Evolutionary conservation across 2,888 invertebrate species (phyloP).

Genomic region (Calliscelio sp.): DNA sequence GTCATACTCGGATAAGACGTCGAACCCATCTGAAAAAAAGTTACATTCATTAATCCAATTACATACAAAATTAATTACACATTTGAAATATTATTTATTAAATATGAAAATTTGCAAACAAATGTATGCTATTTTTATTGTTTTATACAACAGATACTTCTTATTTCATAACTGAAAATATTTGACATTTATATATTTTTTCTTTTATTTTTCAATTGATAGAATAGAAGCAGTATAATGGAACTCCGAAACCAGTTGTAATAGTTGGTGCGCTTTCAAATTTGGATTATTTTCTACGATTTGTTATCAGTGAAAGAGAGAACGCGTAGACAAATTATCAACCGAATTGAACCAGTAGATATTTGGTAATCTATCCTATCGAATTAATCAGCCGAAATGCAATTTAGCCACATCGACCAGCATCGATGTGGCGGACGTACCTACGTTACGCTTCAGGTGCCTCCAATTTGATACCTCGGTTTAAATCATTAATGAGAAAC

Average conservation of each 20-base stretch:
- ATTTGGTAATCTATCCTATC: conserved; percentile 84
- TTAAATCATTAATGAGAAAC: conserved; percentile 83
- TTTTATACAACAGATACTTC: too few species aligned
- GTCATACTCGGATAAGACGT: conserved; percentile 97
- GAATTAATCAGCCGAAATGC: conserved; percentile 84
- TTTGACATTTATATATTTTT: too few species aligned
- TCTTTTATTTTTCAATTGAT: too few species aligned
- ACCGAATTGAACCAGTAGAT: conserved; percentile 83
- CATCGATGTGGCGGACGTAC: conserved; percentile 79
- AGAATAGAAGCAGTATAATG: too few species aligned
- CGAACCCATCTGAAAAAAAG: conserved; percentile 93
- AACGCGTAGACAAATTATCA: conserved; percentile 79
- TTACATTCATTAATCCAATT: too few species aligned
- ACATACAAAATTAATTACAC: too few species aligned
- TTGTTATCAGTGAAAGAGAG: conserved; percentile 41
- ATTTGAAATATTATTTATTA: too few species aligned
- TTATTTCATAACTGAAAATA: too few species aligned
- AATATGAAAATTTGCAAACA: too few species aligned
- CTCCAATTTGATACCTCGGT: conserved; percentile 83
- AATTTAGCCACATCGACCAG: conserved; percentile 84
- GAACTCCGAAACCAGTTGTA: background rate
- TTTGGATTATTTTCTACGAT: conserved; percentile 22
- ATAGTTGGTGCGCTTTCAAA: background rate
- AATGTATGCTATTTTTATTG: too few species aligned
- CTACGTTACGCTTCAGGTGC: conserved; percentile 81